Conservation (phyloP, 2,888 invertebrate genomes). For the Parnassius glacialis region DNA sequence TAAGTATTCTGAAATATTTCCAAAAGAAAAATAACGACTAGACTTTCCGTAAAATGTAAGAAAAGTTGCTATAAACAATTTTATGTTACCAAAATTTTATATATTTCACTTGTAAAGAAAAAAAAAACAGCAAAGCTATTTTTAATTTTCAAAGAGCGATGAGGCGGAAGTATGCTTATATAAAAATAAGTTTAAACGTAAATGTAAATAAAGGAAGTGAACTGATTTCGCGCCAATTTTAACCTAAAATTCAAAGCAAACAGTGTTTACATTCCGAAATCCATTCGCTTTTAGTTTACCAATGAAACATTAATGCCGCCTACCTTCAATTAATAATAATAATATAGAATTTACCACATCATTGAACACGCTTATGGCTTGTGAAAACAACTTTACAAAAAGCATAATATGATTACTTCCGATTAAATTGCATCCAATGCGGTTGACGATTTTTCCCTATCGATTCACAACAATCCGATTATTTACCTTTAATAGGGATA, state of each 20-base stretch:
- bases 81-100: no score
- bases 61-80: no score
- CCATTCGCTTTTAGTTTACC: constrained; percentile 37
- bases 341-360: constrained; percentile 45
- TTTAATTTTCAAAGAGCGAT: no score
- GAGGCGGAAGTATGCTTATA: no score
- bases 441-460: constrained; percentile 52
- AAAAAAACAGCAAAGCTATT: no score
- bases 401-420: constrained; percentile 62
- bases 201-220: constrained; percentile 9
- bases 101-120: no score
- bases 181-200: no score
- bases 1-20: no score
- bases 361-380: constrained; percentile 43
- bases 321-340: constrained; percentile 38
- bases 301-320: constrained; percentile 39
- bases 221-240: constrained; percentile 9
- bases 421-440: constrained; percentile 60
- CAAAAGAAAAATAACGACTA: no score
- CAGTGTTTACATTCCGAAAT: constrained; percentile 16
- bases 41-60: no score
- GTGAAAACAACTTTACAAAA: constrained; percentile 52
- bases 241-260: constrained; percentile 15
- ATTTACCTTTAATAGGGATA: constrained; percentile 67
- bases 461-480: constrained; percentile 65